These are phyloP conservation scores for Centrocercus urophasianus DNA, from an alignment of 2,113 vertebrate genomes.

Conservation along the genomic window DNA sequence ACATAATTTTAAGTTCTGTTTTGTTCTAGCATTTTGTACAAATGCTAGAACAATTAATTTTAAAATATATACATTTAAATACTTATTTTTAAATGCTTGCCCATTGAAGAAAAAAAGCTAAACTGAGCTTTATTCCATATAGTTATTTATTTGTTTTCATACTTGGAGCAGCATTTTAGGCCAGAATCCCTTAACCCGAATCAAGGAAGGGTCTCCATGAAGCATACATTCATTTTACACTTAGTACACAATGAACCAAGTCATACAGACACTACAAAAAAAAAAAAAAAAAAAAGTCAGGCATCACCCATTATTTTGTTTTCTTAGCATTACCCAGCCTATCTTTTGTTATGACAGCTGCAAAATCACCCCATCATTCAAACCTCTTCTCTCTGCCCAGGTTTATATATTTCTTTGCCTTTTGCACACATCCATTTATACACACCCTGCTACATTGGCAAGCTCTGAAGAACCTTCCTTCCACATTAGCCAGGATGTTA, in stretches of 20 bases:
- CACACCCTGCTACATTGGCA: neutral
- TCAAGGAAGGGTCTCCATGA: neutral
- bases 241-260: neutral
- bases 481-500: accelerated
- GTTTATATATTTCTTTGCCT: neutral
- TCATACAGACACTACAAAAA: neutral
- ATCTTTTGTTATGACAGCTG: constrained; percentile 53
- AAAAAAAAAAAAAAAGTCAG: neutral
- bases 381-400: neutral
- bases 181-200: neutral
- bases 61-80: neutral
- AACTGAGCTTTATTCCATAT: neutral
- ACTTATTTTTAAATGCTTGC: neutral
- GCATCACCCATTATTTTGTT: neutral
- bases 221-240: neutral
- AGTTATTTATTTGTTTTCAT: neutral
- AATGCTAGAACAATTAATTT: neutral
- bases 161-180: neutral
- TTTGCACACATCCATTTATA: neutral
- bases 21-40: neutral
- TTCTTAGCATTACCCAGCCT: neutral
- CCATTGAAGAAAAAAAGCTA: neutral
- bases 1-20: neutral
- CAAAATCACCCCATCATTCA: constrained; percentile 46
- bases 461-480: neutral